Conservation (phyloP, 1,140 invertebrate genomes). For the Euura saliciscinereae region DNA sequence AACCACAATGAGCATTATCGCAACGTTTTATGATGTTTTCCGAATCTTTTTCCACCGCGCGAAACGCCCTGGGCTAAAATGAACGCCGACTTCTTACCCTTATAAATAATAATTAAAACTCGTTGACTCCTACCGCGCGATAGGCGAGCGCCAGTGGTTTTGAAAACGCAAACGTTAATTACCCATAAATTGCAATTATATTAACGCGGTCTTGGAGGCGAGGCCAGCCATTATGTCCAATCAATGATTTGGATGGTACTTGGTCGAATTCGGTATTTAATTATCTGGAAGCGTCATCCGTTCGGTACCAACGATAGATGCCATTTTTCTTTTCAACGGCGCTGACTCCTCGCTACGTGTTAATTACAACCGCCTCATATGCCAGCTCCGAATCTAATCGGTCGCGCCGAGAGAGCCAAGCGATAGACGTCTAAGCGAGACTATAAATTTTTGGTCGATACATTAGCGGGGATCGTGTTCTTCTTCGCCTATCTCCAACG, state of each 20-base stretch:
- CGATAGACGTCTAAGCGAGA: slow-evolving; percentile 28
- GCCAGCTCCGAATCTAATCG: slow-evolving; percentile 38
- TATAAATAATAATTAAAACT: slow-evolving; percentile 8
- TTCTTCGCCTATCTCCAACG: not conserved
- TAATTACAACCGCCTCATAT: slow-evolving; percentile 35
- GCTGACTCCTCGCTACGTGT: slow-evolving; percentile 18
- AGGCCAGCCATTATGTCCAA: slow-evolving; percentile 26
- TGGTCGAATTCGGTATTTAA: slow-evolving; percentile 30
- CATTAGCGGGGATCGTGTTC: slow-evolving; percentile 29
- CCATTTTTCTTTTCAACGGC: not conserved
- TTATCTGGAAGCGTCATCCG: slow-evolving; percentile 17
- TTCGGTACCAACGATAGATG: not conserved
- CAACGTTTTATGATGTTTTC: no score
- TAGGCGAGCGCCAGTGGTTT: not conserved
- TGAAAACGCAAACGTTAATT: slow-evolving; percentile 25
- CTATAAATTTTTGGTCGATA: slow-evolving; percentile 39
- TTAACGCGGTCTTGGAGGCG: slow-evolving; percentile 16
- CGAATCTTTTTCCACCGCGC: no score
- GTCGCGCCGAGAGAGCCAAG: slow-evolving; percentile 17
- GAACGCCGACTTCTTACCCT: not conserved
- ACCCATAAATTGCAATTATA: slow-evolving; percentile 36
- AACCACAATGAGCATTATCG: slow-evolving; percentile 18
- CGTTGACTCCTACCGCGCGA: not conserved
- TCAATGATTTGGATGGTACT: slow-evolving; percentile 20
- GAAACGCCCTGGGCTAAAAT: no score